Evolutionary conservation across 2,888 invertebrate species (phyloP).

Genomic region (Melitaea athalia): DNA sequence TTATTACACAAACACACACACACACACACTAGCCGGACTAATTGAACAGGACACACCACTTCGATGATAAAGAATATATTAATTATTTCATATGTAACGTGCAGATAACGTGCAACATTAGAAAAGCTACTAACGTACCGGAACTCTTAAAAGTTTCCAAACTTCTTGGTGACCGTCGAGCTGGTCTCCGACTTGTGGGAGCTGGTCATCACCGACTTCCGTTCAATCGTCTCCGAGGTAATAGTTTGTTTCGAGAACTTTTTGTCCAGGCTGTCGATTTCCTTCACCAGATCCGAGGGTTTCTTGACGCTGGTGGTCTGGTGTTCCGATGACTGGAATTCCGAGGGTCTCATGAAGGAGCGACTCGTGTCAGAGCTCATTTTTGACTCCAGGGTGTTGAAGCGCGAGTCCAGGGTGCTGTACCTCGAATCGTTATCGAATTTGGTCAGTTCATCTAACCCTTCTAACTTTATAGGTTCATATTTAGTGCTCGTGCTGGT

Average conservation of each 20-base stretch:
- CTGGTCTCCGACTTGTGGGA: slow-evolving; percentile 82
- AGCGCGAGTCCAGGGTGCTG: slow-evolving; percentile 74
- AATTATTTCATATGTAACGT: not conserved
- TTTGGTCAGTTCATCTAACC: slow-evolving; percentile 78
- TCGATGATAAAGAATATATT: not conserved
- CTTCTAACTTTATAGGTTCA: slow-evolving; percentile 74
- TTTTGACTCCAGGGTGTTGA: slow-evolving; percentile 73
- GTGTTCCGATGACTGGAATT: slow-evolving; percentile 71
- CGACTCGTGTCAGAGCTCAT: slow-evolving; percentile 75
- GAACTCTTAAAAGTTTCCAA: slow-evolving; percentile 73
- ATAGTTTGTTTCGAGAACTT: slow-evolving; percentile 86
- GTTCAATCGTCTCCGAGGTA: slow-evolving; percentile 86
- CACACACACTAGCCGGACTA: not conserved
- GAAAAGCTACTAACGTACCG: not conserved
- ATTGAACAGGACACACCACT: not conserved
- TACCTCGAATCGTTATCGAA: slow-evolving; percentile 78
- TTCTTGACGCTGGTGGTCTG: slow-evolving; percentile 64
- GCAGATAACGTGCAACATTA: slow-evolving; percentile 1
- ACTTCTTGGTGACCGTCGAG: slow-evolving; percentile 81
- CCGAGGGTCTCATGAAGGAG: slow-evolving; percentile 78
- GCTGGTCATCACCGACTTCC: slow-evolving; percentile 86
- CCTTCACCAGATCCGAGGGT: slow-evolving; percentile 68
- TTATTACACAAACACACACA: not conserved
- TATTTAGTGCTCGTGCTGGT: slow-evolving; percentile 77
- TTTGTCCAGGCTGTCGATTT: slow-evolving; percentile 84